Percentiles rank a stretch among this genome's conserved stretches.
These are phyloP conservation scores for Megaceryle maxima DNA, from an alignment of 2,113 vertebrate species.

Conservation along the genomic window DNA sequence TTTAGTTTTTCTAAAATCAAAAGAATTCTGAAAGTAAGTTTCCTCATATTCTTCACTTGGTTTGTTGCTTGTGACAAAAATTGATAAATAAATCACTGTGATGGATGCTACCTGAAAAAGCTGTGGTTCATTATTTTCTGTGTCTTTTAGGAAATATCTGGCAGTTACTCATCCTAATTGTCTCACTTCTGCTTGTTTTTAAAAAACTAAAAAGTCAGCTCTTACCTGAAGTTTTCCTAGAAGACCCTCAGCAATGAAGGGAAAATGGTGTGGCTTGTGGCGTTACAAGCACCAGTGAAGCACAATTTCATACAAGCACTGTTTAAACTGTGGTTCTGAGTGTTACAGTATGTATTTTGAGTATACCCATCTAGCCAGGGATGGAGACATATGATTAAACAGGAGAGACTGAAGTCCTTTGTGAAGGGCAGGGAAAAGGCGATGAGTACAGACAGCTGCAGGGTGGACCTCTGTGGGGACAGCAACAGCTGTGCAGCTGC, in stretches of 20 bases:
- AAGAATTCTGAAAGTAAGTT: neutral
- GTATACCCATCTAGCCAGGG: neutral
- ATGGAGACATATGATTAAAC: neutral
- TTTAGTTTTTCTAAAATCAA: neutral
- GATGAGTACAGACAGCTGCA: neutral
- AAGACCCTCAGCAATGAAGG: neutral
- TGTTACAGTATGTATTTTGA: neutral
- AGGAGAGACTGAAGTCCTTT: neutral
- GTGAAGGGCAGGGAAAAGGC: neutral
- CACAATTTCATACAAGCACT: neutral
- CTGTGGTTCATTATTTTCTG: neutral
- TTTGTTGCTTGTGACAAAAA: neutral
- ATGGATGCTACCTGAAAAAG: neutral
- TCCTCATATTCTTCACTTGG: neutral
- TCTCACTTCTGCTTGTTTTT: neutral
- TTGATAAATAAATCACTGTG: neutral
- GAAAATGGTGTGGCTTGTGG: accelerated
- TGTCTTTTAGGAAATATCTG: neutral
- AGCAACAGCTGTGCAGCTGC: accelerated
- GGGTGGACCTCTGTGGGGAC: neutral
- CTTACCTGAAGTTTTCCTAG: neutral
- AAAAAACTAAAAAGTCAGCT: neutral
- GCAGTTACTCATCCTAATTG: neutral
- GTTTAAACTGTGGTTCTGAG: neutral
- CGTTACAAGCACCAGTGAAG: neutral